Base-by-base conservation (phyloP, 2,888 invertebrate genomes). In the Drosophila histrio region DNA sequence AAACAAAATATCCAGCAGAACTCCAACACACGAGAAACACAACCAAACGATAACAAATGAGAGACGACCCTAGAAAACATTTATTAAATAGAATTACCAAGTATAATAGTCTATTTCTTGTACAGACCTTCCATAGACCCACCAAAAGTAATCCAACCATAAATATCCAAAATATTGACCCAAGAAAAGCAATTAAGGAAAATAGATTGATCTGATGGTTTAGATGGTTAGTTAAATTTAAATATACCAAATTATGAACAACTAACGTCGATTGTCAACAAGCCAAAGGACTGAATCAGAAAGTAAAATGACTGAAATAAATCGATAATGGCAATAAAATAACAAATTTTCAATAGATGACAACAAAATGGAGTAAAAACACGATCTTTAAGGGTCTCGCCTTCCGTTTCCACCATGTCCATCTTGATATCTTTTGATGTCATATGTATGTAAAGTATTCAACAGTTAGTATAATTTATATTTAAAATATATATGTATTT, bases 121-220 rank as follows among this genome's bases (percentile, higher is more conserved):
- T 13, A 21, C 49, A 44, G 19, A 87, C 85, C 66, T 41, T 66
- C n/a, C 44, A 69, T 0, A 82, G 36, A 1, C 84, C 82, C 28
- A 69, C 46, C 2, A 71, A 3, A 1, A 82, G 62, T 3, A 60
- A 6, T 1, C 63, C 4, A 13, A 60, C 71, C 56, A 70, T 65
- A 2, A 54, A 1, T 13, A 77, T 30, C 70, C 75, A 82, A 43
- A 68, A 53, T 7, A 72, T 11, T 1, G 72, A 60, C 2, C 64
- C 58, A 0, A 69, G 4, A 1, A 79, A 32, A 3, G 60, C 50
- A 3, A 58, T 0, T 0, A 62, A 5, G 8, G 77, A 53, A 30
- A 60, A 59, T 1, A 41, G 3, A 32, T 43, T 41, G 6, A 30
- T 24, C 80, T 85, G 19, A 0, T 32, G 6, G 11, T 26, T 5